Base-by-base conservation (phyloP, 2,113 vertebrate species). In the Neotoma lepida region DNA sequence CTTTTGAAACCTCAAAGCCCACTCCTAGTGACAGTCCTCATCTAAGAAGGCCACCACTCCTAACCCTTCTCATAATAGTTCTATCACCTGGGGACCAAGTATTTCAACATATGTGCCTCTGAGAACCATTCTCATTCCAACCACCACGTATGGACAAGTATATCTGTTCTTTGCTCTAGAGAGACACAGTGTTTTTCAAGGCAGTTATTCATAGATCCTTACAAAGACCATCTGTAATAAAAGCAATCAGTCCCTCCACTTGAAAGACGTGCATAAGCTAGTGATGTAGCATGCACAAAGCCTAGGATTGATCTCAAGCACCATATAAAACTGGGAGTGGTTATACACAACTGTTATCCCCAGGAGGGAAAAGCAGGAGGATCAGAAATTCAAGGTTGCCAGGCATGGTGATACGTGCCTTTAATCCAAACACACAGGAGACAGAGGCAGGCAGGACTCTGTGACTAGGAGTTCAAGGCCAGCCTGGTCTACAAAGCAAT, bases 131-230 rank as follows among this genome's bases (percentile, higher is more conserved):
- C 46, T 80, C 20, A 54, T 22, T 80, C 46, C 51, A 78, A 33
- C 76, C 30, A 51, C 30, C 76, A n/a, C 18, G 46, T 33, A 82
- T 3, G 7, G 33, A 63, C 49, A 76, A 66, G 22, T 12, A 64
- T 14, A 3, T 46, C 76, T 87, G 30, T 7, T 68, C 22, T 90
- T 94, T 85, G 90, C 14, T 84, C 46, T 35, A 39, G 15, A 85
- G n/a, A 51, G 28, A 89, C 51, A 78, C 7, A 70, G 20, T 89
- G 14, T 51, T 41, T 58, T 94, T 93, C 61, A 95, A 90, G 56
- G 56, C 13, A 86, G 9, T 80, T 84, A 70, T 3, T 70, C 20
- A 85, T 85, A 94, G 84, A 10, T 33, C 2, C 70, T 93, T 46
- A 24, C 63, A 93, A 89, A 89, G 13, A 74, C 46, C 41, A 1